Evolutionary conservation across 2,113 vertebrate species (phyloP).

Genomic region (Dicerorhinus sumatrensis): DNA sequence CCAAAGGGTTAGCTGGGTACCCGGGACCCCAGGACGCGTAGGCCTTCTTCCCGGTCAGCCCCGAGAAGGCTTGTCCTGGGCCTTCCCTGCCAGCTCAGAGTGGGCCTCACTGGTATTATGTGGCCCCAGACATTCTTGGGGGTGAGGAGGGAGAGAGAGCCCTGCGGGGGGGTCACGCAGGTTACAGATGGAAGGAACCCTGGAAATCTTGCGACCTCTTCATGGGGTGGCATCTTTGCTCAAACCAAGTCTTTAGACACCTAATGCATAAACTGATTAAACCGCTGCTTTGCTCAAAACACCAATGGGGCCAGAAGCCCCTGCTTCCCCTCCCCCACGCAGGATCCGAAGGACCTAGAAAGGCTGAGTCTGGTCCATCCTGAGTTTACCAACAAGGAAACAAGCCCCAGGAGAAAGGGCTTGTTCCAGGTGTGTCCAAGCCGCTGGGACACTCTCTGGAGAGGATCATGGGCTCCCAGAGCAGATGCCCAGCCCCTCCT

Average conservation of each 20-base stretch:
- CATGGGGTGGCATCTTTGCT: background rate
- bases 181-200: background rate
- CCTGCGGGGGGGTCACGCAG: background rate
- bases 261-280: background rate
- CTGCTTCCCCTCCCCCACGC: background rate
- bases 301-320: accelerated
- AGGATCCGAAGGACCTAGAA: background rate
- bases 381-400: background rate
- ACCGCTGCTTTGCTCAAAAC: too few species aligned
- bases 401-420: background rate
- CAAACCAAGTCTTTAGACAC: background rate
- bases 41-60: background rate
- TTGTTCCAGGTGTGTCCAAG: background rate
- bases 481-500: background rate
- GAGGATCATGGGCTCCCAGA: background rate
- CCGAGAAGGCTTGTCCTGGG: background rate
- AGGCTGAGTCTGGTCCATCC: too few species aligned
- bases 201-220: background rate
- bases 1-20: background rate
- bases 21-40: too few species aligned
- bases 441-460: background rate
- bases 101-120: background rate
- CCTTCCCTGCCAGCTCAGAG: background rate
- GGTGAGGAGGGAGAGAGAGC: background rate
- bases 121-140: background rate